Percentiles rank a stretch among this genome's conserved stretches.
Evolutionary conservation across 2,797 vertebrate species (phyloP).

Genomic region (Enteromius fasciolatus): DNA sequence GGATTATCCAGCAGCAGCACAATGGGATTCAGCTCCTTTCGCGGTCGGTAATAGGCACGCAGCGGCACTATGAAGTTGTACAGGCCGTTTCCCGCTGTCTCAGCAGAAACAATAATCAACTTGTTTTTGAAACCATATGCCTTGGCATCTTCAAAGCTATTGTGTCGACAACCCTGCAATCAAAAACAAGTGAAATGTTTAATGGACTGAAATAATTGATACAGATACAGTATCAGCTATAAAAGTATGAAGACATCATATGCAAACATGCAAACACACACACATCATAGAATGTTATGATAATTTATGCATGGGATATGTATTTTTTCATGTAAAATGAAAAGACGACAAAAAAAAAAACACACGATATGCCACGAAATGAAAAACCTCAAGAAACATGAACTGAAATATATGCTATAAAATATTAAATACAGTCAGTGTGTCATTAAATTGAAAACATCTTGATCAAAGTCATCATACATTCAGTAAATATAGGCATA

Average conservation of each 20-base stretch:
- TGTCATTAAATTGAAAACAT: not conserved
- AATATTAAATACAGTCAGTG: not conserved
- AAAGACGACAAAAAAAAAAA: not conserved
- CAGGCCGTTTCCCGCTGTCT: constrained; percentile 95
- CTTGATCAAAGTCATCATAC: too few species aligned
- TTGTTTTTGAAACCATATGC: constrained; percentile 98
- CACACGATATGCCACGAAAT: not conserved
- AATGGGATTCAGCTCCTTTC: constrained; percentile 96
- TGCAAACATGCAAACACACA: not conserved
- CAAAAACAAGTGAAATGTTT: constrained; percentile 47
- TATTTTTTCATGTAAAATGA: not conserved
- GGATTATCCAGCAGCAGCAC: constrained; percentile 93
- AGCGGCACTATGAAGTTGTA: constrained; percentile 98
- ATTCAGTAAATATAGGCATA: not conserved
- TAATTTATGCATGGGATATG: not conserved
- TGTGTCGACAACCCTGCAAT: constrained; percentile 90
- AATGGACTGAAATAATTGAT: not conserved
- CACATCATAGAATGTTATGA: not conserved
- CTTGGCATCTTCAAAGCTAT: constrained; percentile 94
- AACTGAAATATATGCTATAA: not conserved
- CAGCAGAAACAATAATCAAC: constrained; percentile 96
- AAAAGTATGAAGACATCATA: not conserved
- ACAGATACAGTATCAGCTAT: not conserved
- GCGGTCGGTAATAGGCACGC: constrained; percentile 94
- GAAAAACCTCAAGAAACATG: not conserved